phyloP scores from a whole-genome alignment of 2,113 vertebrate genomes.

The Phaethornis superciliosus region DNA sequence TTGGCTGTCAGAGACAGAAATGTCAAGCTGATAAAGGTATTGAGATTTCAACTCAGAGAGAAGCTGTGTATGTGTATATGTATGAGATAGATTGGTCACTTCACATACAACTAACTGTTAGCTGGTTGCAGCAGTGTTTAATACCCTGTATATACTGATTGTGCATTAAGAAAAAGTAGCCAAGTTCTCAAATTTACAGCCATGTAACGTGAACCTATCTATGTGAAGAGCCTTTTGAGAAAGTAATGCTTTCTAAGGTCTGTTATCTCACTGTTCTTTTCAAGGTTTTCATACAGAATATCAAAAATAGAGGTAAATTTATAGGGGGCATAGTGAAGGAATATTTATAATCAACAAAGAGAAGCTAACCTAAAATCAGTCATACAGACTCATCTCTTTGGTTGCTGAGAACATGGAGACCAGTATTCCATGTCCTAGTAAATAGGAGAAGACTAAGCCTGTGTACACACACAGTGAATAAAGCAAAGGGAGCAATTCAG shows the following conservation, averaged over 20 bases:
- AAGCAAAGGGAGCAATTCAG: background rate
- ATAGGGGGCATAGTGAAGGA: background rate
- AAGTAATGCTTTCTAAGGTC: background rate
- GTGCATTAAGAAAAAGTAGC: background rate
- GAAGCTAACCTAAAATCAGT: background rate
- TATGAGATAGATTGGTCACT: background rate
- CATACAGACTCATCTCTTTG: background rate
- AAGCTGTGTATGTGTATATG: background rate
- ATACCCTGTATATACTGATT: background rate
- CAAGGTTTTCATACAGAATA: background rate
- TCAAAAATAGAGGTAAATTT: background rate
- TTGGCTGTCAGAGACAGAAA: background rate
- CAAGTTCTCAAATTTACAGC: background rate
- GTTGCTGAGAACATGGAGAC: background rate
- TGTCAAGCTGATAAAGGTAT: background rate
- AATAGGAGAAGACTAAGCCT: background rate
- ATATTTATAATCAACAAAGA: background rate
- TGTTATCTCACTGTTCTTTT: background rate
- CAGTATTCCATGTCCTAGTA: background rate
- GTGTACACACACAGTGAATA: accelerated
- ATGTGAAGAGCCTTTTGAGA: background rate
- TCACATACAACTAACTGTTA: background rate
- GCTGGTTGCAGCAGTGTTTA: background rate
- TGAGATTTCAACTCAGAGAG: background rate
- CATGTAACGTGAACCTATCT: background rate